Percentiles rank a stretch among this genome's conserved stretches.
These are phyloP conservation scores for Osmerus eperlanus DNA, from an alignment of 2,113 vertebrate genomes.

Conservation along the genomic window DNA sequence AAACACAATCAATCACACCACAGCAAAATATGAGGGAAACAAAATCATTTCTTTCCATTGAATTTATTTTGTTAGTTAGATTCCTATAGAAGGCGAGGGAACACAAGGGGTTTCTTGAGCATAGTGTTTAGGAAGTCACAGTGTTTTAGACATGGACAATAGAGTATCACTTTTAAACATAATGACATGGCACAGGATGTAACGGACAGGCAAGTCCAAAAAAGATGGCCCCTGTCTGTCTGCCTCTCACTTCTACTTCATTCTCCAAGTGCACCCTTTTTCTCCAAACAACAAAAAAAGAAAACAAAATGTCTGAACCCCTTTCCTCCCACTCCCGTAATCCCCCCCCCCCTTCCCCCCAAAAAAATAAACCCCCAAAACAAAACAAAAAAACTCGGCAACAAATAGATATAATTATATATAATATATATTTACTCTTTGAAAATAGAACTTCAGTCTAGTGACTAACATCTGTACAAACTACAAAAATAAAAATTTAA, in stretches of 20 bases:
- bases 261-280: constrained; percentile 54
- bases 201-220: constrained; percentile 58
- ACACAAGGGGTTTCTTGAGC: constrained; percentile 71
- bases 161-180: constrained; percentile 60
- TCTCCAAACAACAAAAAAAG: constrained; percentile 35
- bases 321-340: constrained; percentile 47
- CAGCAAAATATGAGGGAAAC: constrained; percentile 18
- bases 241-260: constrained; percentile 70
- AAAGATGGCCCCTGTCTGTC: constrained; percentile 52
- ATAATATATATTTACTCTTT: constrained; percentile 94
- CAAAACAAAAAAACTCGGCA: constrained; percentile 59
- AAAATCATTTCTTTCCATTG: constrained; percentile 49
- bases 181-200: constrained; percentile 17
- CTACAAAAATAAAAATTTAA: constrained; percentile 94
- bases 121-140: constrained; percentile 79
- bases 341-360: constrained; percentile 30
- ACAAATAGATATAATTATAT: constrained; percentile 84
- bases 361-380: constrained; percentile 53
- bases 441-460: constrained; percentile 93
- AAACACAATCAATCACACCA: constrained; percentile 8
- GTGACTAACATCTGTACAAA: constrained; percentile 87
- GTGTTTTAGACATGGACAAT: constrained; percentile 76
- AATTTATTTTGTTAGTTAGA: constrained; percentile 83
- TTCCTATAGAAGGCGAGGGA: constrained; percentile 79
- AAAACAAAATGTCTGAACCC: constrained; percentile 32